A percentile compares a stretch with the other conserved stretches of the same genome.
phyloP scores from a whole-genome alignment of 2,113 vertebrate species.

The Hippocampus zosterae region DNA sequence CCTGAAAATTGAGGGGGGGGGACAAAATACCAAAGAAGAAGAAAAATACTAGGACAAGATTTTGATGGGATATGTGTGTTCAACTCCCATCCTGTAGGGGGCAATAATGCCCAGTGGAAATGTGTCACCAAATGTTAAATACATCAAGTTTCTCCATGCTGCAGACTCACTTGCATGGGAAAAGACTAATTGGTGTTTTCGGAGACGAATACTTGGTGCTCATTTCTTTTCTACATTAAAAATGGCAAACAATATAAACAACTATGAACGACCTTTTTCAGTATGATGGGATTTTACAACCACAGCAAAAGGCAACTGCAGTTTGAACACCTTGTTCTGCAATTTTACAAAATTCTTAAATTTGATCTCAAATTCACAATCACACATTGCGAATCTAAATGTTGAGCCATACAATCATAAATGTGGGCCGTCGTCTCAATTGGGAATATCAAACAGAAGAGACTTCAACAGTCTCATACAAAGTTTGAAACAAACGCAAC shows the following conservation, averaged over 20 bases:
- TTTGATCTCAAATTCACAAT: background rate
- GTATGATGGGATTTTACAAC: background rate
- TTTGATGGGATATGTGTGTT: no score
- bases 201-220: background rate
- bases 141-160: no score
- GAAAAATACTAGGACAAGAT: background rate
- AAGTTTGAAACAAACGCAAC: slow-evolving; percentile 12
- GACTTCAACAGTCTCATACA: background rate
- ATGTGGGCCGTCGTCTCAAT: background rate
- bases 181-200: background rate
- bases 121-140: no score
- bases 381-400: background rate
- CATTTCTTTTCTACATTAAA: background rate
- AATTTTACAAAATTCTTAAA: background rate
- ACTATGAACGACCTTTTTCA: background rate
- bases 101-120: no score
- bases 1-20: background rate
- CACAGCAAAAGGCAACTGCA: background rate
- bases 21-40: background rate
- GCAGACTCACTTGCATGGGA: no score
- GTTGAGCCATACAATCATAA: background rate
- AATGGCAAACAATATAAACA: background rate
- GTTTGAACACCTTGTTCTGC: background rate
- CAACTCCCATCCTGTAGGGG: no score
- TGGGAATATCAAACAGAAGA: background rate